These are phyloP conservation scores for Agrochola litura DNA, from an alignment of 2,888 invertebrate species.

Conservation along the genomic window DNA sequence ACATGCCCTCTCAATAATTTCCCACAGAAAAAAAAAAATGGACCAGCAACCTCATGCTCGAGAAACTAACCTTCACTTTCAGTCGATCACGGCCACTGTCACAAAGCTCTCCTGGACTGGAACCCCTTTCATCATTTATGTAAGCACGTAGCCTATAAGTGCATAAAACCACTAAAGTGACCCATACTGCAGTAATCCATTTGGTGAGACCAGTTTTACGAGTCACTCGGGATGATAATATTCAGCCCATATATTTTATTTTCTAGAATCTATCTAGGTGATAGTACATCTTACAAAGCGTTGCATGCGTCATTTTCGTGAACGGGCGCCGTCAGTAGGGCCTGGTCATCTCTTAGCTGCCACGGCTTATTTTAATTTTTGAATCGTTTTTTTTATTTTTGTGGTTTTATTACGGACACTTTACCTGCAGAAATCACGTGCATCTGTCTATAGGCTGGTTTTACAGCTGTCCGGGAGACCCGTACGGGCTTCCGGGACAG, in stretches of 20 bases:
- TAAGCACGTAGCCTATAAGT: conserved; percentile 9
- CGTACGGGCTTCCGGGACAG: no score
- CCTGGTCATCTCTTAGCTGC: no score
- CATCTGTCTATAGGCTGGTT: no score
- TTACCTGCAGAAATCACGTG: no score
- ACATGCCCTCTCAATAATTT: no score
- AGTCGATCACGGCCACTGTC: neutral
- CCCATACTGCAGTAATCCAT: conserved; percentile 33
- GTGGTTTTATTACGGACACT: no score
- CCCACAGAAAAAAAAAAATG: neutral
- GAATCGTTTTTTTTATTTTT: no score
- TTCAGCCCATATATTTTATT: conserved; percentile 6
- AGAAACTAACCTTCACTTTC: neutral
- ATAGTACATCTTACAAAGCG: neutral
- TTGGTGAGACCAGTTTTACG: conserved; percentile 26
- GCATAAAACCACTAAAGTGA: conserved; percentile 26
- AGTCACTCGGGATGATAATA: neutral
- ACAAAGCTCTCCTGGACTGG: neutral
- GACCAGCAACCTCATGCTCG: neutral
- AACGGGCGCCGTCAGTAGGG: no score
- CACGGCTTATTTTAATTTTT: no score
- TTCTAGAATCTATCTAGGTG: no score
- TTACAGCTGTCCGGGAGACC: no score
- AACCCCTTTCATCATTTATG: neutral
- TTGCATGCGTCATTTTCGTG: no score